These are phyloP conservation scores for Psittacula cyanocephala DNA, from an alignment of 2,113 vertebrate species.

Conservation along the genomic window DNA sequence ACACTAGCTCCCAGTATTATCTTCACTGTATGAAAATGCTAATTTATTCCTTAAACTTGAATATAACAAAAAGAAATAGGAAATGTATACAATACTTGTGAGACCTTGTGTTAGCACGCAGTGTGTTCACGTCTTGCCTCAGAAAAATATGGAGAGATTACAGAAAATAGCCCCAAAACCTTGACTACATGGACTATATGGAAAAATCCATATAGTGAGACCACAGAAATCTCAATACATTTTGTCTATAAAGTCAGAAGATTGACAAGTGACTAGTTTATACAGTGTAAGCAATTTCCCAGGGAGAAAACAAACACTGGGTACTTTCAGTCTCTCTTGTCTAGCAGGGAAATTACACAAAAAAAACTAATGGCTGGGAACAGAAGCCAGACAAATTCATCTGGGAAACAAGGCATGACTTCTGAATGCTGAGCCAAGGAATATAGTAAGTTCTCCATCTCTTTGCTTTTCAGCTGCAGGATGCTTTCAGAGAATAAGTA, in stretches of 20 bases:
- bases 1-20: not conserved
- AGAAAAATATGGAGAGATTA: not conserved
- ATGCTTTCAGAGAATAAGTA: not conserved
- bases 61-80: not conserved
- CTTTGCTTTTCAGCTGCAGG: not conserved
- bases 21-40: not conserved
- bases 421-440: not conserved
- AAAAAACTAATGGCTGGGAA: conserved; percentile 4
- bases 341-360: conserved; percentile 6
- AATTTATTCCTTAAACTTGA: not conserved
- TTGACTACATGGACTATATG: not conserved
- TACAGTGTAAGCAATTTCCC: not conserved
- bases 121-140: not conserved
- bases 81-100: not conserved
- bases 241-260: not conserved
- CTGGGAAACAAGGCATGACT: not conserved
- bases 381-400: not conserved
- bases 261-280: conserved; percentile 13
- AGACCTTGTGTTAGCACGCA: not conserved
- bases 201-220: not conserved
- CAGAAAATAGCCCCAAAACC: not conserved
- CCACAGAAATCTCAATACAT: not conserved
- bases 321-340: not conserved
- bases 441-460: not conserved
- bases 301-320: conserved; percentile 13